A percentile compares a stretch with the other conserved stretches of the same genome.
phyloP scores from a whole-genome alignment of 2,888 invertebrate species.

The Chorisops tibialis region DNA sequence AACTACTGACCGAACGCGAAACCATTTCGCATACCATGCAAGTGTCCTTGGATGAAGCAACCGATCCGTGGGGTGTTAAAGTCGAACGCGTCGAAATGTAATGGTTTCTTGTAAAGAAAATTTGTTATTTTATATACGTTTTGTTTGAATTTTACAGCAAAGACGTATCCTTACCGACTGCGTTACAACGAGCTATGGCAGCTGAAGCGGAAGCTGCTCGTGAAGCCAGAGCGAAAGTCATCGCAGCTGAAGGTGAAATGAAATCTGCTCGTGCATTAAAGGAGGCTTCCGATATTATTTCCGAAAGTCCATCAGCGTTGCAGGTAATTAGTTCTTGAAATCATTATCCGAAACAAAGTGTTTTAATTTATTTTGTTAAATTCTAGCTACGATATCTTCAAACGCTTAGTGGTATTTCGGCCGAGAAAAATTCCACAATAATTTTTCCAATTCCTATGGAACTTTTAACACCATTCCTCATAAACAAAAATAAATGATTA shows the following conservation, averaged over 20 bases:
- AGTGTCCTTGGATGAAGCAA: slow-evolving; percentile 72
- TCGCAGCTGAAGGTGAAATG: slow-evolving; percentile 82
- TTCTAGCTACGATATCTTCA: slow-evolving; percentile 80
- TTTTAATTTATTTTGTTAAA: slow-evolving; percentile 27
- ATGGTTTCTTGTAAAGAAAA: slow-evolving; percentile 39
- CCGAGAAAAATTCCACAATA: slow-evolving; percentile 93
- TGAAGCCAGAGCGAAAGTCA: slow-evolving; percentile 75
- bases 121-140: background rate
- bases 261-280: slow-evolving; percentile 75
- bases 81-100: slow-evolving; percentile 94
- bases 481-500: background rate
- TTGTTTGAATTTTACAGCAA: slow-evolving; percentile 56
- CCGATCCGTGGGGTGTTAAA: slow-evolving; percentile 88
- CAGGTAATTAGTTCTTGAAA: slow-evolving; percentile 38
- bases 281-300: slow-evolving; percentile 79
- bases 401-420: slow-evolving; percentile 85
- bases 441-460: slow-evolving; percentile 92
- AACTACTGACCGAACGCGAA: slow-evolving; percentile 88
- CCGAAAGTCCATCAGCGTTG: slow-evolving; percentile 70
- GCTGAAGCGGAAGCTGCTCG: slow-evolving; percentile 78
- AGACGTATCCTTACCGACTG: slow-evolving; percentile 73
- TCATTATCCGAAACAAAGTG: slow-evolving; percentile 4
- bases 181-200: slow-evolving; percentile 77
- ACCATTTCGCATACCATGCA: slow-evolving; percentile 91
- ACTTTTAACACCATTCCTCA: slow-evolving; percentile 54